Conservation (phyloP, 2,888 invertebrate species). For the Epinotia nisella region DNA sequence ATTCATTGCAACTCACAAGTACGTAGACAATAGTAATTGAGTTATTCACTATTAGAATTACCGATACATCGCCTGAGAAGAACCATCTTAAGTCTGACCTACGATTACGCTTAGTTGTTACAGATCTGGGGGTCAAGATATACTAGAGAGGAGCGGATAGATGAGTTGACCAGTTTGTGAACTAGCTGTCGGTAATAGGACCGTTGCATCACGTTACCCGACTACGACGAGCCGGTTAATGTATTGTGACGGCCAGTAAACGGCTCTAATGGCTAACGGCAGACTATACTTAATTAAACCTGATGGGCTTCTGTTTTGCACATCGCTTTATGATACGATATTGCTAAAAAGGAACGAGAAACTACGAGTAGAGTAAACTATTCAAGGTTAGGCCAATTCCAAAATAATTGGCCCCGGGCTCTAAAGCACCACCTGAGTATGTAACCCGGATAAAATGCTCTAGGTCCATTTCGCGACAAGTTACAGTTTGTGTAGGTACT, state of each 20-base stretch:
- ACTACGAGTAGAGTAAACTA: too few relatives aligned
- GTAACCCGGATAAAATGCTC: too few relatives aligned
- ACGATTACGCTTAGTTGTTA: background rate
- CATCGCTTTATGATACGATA: conserved; percentile 56
- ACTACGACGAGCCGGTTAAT: conserved; percentile 71
- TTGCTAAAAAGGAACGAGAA: background rate
- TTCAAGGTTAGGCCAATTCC: too few relatives aligned
- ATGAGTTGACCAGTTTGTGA: background rate
- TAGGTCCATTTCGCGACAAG: too few relatives aligned
- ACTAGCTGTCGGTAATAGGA: conserved; percentile 10
- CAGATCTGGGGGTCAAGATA: background rate
- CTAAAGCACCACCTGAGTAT: too few relatives aligned
- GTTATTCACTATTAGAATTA: background rate
- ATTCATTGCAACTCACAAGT: too few relatives aligned
- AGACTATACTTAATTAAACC: conserved; percentile 74
- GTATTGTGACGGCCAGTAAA: conserved; percentile 80
- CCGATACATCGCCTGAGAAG: background rate
- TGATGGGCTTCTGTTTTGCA: conserved; percentile 62
- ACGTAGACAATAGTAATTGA: background rate
- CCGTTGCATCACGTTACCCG: conserved; percentile 50
- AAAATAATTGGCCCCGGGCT: too few relatives aligned
- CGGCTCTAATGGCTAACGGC: conserved; percentile 75
- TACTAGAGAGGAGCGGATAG: background rate
- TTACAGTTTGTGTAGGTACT: too few relatives aligned
- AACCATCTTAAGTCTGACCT: background rate